Percentiles rank a stretch among this genome's conserved stretches.
phyloP scores from a whole-genome alignment of 2,113 vertebrate genomes.

The Entomyzon cyanotis region DNA sequence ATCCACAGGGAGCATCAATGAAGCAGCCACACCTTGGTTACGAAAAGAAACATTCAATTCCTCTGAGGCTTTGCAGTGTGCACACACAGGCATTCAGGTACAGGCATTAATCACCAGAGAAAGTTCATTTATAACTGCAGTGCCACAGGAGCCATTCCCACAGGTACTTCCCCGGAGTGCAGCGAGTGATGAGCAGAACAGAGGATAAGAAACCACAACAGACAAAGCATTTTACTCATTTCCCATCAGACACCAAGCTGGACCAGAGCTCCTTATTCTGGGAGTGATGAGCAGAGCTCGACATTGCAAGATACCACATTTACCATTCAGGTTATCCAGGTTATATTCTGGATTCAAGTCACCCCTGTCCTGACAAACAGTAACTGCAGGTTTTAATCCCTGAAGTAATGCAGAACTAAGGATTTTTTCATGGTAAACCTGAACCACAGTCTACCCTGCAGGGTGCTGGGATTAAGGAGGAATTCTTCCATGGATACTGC shows the following conservation, averaged over 20 bases:
- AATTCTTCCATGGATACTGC: not conserved
- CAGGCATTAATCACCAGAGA: not conserved
- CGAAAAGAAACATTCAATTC: not conserved
- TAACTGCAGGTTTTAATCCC: not conserved
- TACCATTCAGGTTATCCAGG: no score
- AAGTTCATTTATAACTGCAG: not conserved
- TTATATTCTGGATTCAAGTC: not conserved
- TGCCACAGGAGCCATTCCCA: not conserved
- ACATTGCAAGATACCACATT: rapidly evolving
- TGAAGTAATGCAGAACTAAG: not conserved
- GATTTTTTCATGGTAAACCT: not conserved
- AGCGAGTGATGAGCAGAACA: not conserved
- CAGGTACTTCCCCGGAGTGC: not conserved
- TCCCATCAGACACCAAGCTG: not conserved
- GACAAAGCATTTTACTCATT: not conserved
- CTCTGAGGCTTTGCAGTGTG: not conserved
- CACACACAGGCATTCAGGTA: not conserved
- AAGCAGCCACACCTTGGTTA: not conserved
- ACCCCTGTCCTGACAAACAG: not conserved
- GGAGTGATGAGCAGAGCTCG: not conserved
- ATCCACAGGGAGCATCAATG: not conserved
- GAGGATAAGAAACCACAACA: not conserved
- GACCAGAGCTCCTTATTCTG: not conserved
- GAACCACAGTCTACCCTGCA: not conserved
- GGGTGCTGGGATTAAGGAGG: not conserved